Evolutionary conservation across 2,113 vertebrate species (phyloP), one percentile per base, ranked within the genome.

Genomic region (Cynopterus brachyotis): DNA sequence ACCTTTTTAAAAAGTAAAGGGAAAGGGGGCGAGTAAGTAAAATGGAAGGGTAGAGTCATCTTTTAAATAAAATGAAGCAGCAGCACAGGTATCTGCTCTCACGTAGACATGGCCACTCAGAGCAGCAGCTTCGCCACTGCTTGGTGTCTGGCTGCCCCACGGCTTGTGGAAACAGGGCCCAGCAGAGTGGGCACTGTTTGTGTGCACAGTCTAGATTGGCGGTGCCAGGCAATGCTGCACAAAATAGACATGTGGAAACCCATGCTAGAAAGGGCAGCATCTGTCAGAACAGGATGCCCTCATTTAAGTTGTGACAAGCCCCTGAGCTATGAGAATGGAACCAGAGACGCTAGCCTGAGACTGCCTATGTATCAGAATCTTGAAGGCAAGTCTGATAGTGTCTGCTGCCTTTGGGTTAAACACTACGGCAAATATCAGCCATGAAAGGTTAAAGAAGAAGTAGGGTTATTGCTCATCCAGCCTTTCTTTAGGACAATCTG

Each of bases 261-360:
- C 5, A 0, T 42, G 82, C 82, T n/a, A 82, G 55, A 45, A 53
- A 87, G 45, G 86, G 94, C 59, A 9, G 60, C 59, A 3, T 37
- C 22, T 97, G 64, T 92, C 94, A 86, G 84, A 83, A 94, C 55
- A 57, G 53, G 85, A 57, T 32, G 88, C 47, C 73, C 60, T 70
- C 24, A 3, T 72, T 72, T 80, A 55, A 42, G 24, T 42, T 73
- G 37, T 5, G 42, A 86, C 5, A 64, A 30, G 6, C 47, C 15
- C 15, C 24, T 32, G 59, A 35, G 60, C 64, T 15, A 15, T 1
- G 4, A 28, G 86, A 64, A 57, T 0, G 6, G 87, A 79, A 73
- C 47, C 40, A 5, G 70, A 17, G 32, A 24, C 30, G 2, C 19
- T 5, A 11, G 13, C 30, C 30, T 13, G 8, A 22, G 35, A 32